Conservation (phyloP, 1,140 invertebrate genomes). For the Trissolcus basalis region DNA sequence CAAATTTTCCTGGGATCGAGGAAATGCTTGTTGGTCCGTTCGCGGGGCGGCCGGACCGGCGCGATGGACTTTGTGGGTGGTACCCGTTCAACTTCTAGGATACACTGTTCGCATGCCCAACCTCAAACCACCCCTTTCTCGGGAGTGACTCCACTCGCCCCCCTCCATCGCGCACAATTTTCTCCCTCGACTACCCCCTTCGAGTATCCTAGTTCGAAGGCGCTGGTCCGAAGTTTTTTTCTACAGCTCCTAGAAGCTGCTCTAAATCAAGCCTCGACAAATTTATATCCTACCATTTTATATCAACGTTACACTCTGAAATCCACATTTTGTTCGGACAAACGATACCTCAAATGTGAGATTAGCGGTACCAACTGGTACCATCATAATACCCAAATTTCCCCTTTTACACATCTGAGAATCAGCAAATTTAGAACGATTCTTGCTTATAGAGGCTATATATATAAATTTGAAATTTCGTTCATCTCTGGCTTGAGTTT, state of each 20-base stretch:
- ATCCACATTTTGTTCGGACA: too few relatives aligned
- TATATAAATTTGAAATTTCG: too few relatives aligned
- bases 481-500: too few relatives aligned
- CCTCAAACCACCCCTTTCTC: constrained; percentile 60
- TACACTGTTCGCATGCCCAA: constrained; percentile 67
- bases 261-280: not conserved
- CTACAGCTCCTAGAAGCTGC: not conserved
- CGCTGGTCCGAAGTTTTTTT: constrained; percentile 53
- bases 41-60: constrained; percentile 73
- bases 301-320: too few relatives aligned
- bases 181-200: constrained; percentile 51
- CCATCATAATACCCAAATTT: not conserved
- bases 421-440: too few relatives aligned
- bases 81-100: constrained; percentile 73
- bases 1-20: constrained; percentile 57
- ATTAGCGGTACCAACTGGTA: not conserved
- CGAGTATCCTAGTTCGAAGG: constrained; percentile 53
- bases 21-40: constrained; percentile 66
- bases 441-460: too few relatives aligned
- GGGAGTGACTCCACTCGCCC: constrained; percentile 50
- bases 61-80: constrained; percentile 76
- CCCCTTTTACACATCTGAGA: too few relatives aligned
- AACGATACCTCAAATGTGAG: too few relatives aligned
- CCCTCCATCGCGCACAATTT: constrained; percentile 44
- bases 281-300: not conserved